phyloP scores from a whole-genome alignment of 2,797 vertebrate genomes.

The Smutsia temminckii region DNA sequence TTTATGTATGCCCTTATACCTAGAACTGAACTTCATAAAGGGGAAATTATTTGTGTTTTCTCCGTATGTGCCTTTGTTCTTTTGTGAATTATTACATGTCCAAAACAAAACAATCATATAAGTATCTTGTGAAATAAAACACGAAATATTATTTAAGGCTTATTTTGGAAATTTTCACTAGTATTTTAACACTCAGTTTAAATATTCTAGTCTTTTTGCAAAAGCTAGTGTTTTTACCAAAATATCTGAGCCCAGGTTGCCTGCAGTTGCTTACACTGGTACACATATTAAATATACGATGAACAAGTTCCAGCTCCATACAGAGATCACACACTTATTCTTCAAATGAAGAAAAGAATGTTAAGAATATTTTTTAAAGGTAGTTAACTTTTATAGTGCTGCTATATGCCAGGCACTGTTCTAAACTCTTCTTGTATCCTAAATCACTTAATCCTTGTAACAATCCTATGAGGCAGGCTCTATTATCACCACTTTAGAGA shows the following conservation, averaged over 20 bases:
- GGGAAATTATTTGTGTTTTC: not conserved
- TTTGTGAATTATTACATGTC: not conserved
- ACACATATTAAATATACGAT: not conserved
- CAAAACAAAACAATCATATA: not conserved
- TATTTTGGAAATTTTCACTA: not conserved
- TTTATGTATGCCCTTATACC: not conserved
- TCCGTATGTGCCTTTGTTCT: not conserved
- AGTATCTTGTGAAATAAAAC: slow-evolving; percentile 2
- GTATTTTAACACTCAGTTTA: not conserved
- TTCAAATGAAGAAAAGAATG: not conserved
- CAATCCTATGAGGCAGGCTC: not conserved
- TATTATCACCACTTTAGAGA: not conserved
- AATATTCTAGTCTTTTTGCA: not conserved
- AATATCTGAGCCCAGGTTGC: not conserved
- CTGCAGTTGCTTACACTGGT: not conserved
- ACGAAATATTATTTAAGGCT: not conserved
- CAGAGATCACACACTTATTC: not conserved
- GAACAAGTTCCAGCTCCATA: not conserved
- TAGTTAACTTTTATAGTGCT: not conserved
- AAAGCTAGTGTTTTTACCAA: not conserved
- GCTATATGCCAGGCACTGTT: not conserved
- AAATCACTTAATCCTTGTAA: not conserved
- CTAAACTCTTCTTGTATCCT: not conserved
- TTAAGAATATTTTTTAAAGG: slow-evolving; percentile 15
- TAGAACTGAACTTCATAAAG: not conserved